Base-by-base conservation (phyloP, 2,113 vertebrate genomes). In the Psephotus haematonotus region DNA sequence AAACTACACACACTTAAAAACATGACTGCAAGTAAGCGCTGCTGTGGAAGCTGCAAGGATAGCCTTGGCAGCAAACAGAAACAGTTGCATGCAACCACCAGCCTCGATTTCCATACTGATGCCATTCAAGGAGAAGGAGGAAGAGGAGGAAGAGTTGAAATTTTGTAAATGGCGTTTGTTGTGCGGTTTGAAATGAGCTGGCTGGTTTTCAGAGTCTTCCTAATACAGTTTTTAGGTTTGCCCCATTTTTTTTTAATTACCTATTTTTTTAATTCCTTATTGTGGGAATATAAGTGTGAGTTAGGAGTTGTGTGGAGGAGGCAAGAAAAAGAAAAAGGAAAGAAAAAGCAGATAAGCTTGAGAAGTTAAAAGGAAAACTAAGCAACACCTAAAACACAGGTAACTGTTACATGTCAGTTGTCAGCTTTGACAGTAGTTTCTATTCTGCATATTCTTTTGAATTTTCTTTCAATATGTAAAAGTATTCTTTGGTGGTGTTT, bases 101-200 rank as follows among this genome's bases (percentile, higher is more conserved):
- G 29, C 29, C 6, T 62, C 44, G 28, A 18, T 65, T 84, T 91
- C 41, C 44, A 41, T 16, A 7, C 17, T 28, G 35, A 22, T 0
- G 1, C 24, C 16, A 4, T 50, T 23, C 0, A 0, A 41, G 33
- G 24, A 70, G 50, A 17, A 70, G 2, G 22, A 77, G 15, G 55
- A 50, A 82, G 22, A 82, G 17, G 1, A 79, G 35, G 23, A 82
- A 62, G 23, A 12, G 4, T 2, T 50, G 43, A 5, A 7, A 27
- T n/a, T 84, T 41, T 72, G 13, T 28, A 47, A 62, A 52, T 47
- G 18, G 28, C 29, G 86, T 80, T 90, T 67, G 18, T 4, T 55
- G 59, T 64, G 37, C 18, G 33, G 35, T 41, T 88, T 63, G 44
- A 92, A 86, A 70, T 28, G 9, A 77, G 13, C 10, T 81, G 37